phyloP scores from a whole-genome alignment of 2,113 vertebrate species.

The Poeciliopsis retropinna region DNA sequence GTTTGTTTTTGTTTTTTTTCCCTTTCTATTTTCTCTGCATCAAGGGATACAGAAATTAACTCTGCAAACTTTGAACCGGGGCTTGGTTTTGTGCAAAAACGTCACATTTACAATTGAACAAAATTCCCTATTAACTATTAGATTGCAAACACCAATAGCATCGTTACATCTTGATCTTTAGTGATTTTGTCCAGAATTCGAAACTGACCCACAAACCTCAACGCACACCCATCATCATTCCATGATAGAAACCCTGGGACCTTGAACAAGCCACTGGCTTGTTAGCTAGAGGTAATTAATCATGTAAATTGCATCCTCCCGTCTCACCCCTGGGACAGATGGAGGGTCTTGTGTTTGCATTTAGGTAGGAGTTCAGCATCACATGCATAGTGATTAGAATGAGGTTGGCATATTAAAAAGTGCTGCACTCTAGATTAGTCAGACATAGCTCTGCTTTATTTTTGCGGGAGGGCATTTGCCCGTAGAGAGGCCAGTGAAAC shows the following conservation, averaged over 20 bases:
- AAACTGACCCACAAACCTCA: neutral
- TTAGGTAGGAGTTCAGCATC: conserved; percentile 64
- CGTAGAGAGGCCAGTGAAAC: neutral
- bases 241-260: conserved; percentile 44
- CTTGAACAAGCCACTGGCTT: conserved; percentile 43
- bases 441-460: conserved; percentile 32
- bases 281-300: conserved; percentile 75
- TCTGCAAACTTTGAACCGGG: too few relatives aligned
- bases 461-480: neutral
- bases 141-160: conserved; percentile 26
- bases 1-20: too few relatives aligned
- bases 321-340: conserved; percentile 61
- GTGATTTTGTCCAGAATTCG: conserved; percentile 51
- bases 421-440: conserved; percentile 31
- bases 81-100: conserved; percentile 7
- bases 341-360: conserved; percentile 68
- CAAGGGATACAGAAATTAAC: too few relatives aligned
- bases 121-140: conserved; percentile 29
- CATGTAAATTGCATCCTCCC: conserved; percentile 73
- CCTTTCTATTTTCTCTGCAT: too few relatives aligned
- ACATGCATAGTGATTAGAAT: conserved; percentile 57
- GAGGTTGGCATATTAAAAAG: conserved; percentile 49
- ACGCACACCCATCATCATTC: conserved; percentile 19
- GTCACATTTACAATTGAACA: conserved; percentile 18
- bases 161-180: conserved; percentile 60